These are phyloP conservation scores for Clupea harengus DNA, from an alignment of 2,113 vertebrate genomes.

Conservation along the genomic window DNA sequence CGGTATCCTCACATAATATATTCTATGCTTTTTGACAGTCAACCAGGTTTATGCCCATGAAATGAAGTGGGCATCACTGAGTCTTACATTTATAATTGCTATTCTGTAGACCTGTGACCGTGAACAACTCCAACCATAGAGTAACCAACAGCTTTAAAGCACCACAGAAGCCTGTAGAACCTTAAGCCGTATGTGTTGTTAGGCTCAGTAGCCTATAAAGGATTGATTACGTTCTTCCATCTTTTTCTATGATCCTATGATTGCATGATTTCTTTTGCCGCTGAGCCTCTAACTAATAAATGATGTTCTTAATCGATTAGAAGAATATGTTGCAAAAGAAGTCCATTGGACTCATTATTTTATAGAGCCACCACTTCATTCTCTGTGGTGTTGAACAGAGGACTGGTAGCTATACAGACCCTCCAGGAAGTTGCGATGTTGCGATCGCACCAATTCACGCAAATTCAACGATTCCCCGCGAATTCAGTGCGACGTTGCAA, in stretches of 20 bases:
- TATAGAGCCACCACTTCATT: neutral
- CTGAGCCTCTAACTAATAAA: too few relatives aligned
- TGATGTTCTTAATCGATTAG: too few relatives aligned
- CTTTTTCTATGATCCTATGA: neutral
- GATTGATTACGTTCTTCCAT: neutral
- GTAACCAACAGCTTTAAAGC: neutral
- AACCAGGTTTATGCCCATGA: neutral
- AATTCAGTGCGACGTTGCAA: too few relatives aligned
- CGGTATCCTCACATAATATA: neutral
- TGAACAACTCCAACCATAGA: neutral
- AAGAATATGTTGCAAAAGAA: too few relatives aligned
- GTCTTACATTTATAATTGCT: neutral
- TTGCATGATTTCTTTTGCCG: too few relatives aligned
- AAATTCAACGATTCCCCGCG: too few relatives aligned
- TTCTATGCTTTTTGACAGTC: neutral
- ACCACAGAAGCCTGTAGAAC: neutral
- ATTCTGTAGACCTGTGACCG: neutral
- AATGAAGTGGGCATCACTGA: neutral
- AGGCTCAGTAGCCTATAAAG: too few relatives aligned
- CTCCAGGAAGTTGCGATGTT: too few relatives aligned
- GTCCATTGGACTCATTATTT: too few relatives aligned
- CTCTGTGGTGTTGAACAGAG: neutral
- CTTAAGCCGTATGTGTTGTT: neutral
- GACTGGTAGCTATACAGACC: too few relatives aligned
- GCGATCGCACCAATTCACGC: too few relatives aligned